A percentile compares a stretch with the other conserved stretches of the same genome.
These are phyloP conservation scores for Carterocephalus palaemon DNA, from an alignment of 2,888 invertebrate genomes.

Conservation along the genomic window DNA sequence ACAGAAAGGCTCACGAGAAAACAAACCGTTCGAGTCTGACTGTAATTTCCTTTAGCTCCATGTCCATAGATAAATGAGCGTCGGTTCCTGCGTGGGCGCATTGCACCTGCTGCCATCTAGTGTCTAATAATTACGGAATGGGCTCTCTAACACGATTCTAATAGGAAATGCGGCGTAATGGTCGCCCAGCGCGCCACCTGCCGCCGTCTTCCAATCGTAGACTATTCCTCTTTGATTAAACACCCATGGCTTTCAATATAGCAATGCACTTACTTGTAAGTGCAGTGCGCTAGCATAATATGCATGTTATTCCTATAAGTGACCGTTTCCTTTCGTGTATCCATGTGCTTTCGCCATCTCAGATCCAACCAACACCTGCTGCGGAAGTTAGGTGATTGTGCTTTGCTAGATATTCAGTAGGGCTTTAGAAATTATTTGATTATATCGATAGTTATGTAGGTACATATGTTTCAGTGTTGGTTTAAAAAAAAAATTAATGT, in stretches of 20 bases:
- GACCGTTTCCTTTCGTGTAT: slow-evolving; percentile 8
- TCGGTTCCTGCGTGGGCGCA: slow-evolving; percentile 43
- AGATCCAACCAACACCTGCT: too few relatives aligned
- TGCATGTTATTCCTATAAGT: slow-evolving; percentile 1
- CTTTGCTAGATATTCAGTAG: too few relatives aligned
- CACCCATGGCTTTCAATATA: slow-evolving; percentile 7
- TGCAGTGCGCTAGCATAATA: slow-evolving; percentile 4
- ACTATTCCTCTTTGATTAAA: slow-evolving; percentile 13
- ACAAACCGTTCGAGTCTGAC: slow-evolving; percentile 10
- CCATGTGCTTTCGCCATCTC: too few relatives aligned
- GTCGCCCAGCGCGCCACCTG: slow-evolving; percentile 52
- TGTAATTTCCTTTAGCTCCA: slow-evolving; percentile 49
- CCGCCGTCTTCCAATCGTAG: slow-evolving; percentile 46
- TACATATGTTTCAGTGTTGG: too few relatives aligned
- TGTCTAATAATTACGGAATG: slow-evolving; percentile 64
- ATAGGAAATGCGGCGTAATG: slow-evolving; percentile 64
- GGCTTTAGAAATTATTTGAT: too few relatives aligned
- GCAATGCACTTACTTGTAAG: slow-evolving; percentile 6
- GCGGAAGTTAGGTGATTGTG: too few relatives aligned
- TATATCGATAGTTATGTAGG: too few relatives aligned
- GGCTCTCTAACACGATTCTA: slow-evolving; percentile 64
- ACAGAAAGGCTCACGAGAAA: too few relatives aligned
- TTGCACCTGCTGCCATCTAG: slow-evolving; percentile 56
- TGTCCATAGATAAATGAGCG: slow-evolving; percentile 50
- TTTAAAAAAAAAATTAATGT: background rate